A percentile compares a stretch with the other conserved stretches of the same genome.
Conservation (phyloP, 2,888 invertebrate genomes). For the Drosophila subsilvestris region DNA sequence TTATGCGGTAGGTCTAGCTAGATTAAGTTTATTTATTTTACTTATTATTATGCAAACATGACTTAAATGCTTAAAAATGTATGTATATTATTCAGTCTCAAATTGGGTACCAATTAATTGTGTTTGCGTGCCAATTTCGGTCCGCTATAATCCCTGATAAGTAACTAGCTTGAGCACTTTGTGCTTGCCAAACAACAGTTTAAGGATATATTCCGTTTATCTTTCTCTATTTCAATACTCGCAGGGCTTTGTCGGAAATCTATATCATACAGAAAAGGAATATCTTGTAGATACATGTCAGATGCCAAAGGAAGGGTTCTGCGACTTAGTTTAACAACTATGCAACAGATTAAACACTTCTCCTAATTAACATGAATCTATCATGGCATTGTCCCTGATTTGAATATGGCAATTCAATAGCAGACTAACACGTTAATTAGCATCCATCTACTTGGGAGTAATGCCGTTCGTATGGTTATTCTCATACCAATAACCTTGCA, state of each 20-base stretch:
- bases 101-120: not conserved
- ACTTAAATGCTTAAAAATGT: not conserved
- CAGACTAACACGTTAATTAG: not conserved
- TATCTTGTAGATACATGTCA: too few relatives aligned
- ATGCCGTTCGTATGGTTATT: not conserved
- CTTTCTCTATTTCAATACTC: too few relatives aligned
- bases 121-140: not conserved
- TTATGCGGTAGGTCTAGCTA: constrained; percentile 10
- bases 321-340: not conserved
- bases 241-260: too few relatives aligned
- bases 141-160: too few relatives aligned
- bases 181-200: too few relatives aligned
- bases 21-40: not conserved
- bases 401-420: not conserved
- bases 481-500: not conserved
- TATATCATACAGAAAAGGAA: too few relatives aligned
- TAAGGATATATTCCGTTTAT: too few relatives aligned
- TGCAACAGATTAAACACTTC: not conserved
- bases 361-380: not conserved
- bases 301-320: too few relatives aligned
- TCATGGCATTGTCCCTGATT: not conserved
- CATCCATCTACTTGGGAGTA: not conserved
- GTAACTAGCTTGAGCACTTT: too few relatives aligned
- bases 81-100: too few relatives aligned
- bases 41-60: not conserved